These are phyloP conservation scores for Cyclura pinguis DNA, from an alignment of 2,797 vertebrate genomes.

Conservation along the genomic window DNA sequence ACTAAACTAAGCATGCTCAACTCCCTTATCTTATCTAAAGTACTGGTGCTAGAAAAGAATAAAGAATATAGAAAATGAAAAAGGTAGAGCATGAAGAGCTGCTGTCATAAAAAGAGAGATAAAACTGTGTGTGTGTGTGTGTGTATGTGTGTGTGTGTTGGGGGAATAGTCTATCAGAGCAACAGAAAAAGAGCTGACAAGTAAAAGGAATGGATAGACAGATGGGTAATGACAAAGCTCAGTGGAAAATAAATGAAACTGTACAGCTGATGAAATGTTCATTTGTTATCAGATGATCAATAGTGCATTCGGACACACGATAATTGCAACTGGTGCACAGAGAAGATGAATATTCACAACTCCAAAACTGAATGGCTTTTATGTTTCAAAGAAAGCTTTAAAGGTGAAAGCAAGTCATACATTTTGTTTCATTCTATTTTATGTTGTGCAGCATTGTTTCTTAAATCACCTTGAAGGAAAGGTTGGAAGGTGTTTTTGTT, in stretches of 20 bases:
- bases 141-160: neutral
- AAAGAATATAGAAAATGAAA: neutral
- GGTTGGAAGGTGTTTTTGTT: conserved; percentile 32
- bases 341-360: conserved; percentile 41
- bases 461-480: conserved; percentile 47
- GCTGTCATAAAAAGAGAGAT: neutral
- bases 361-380: conserved; percentile 28
- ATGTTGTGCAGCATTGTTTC: conserved; percentile 29
- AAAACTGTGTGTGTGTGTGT: too few relatives aligned
- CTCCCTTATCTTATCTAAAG: neutral
- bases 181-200: neutral
- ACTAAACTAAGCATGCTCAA: neutral
- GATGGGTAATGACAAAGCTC: rapidly evolving
- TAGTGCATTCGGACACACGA: rapidly evolving
- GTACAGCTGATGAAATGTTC: neutral
- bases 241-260: neutral
- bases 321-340: conserved; percentile 37
- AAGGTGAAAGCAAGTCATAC: conserved; percentile 5
- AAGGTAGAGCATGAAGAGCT: neutral
- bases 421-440: conserved; percentile 20
- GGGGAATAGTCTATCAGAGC: neutral
- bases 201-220: neutral
- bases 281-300: conserved; percentile 25
- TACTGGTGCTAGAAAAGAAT: neutral
- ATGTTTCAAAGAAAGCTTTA: conserved; percentile 5